Evolutionary conservation across 1,140 invertebrate genomes (phyloP), one percentile per base, ranked within the genome.

Genomic region (Ganaspis sp.): DNA sequence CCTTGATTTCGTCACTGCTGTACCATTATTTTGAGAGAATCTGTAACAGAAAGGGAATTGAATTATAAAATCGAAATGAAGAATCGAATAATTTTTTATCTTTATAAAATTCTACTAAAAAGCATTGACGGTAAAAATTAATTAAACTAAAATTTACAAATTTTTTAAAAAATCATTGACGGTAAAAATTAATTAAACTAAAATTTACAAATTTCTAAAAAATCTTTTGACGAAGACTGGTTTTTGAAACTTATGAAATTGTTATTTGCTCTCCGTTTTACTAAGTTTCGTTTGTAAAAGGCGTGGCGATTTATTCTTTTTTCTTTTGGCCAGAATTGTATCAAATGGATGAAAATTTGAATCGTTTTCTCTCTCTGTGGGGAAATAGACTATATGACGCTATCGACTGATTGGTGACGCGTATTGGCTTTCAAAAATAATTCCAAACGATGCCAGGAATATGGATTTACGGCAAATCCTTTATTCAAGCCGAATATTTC

Each of bases 401-500:
- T 58, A 58, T 58, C 11, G 54, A 23, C 23, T 58, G 21, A 58
- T 26, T 58, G 21, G 54, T 26, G 54, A 34, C 23, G 6, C 23
- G 15, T 64, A 29, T 29, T 64, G 54, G 23, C 23, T 64, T 64
- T 29, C 1, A n/a, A 29, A 64, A 64, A 64, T 34, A 64, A 34
- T 34, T 64, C 12, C 42, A 45, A 45, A 64, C 29, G 23, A 26
- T 64, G 54, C 26, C 26, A 26, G 23, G 21, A 9, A 54, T 54
- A 54, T 23, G 19, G 23, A 9, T 38, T 71, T 26, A 23, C 49
- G 40, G 29, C 34, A 69, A 78, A 75, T 42, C 54, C 49, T 49
- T 71, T 21, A 80, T 80, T 76, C 74, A 21, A 74, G 70, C 64
- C 82, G 77, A 83, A 85, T 84, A 85, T 85, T 85, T 85, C 82